These are phyloP conservation scores for Nephila pilipes DNA, from an alignment of 1,140 invertebrate species.

Conservation along the genomic window DNA sequence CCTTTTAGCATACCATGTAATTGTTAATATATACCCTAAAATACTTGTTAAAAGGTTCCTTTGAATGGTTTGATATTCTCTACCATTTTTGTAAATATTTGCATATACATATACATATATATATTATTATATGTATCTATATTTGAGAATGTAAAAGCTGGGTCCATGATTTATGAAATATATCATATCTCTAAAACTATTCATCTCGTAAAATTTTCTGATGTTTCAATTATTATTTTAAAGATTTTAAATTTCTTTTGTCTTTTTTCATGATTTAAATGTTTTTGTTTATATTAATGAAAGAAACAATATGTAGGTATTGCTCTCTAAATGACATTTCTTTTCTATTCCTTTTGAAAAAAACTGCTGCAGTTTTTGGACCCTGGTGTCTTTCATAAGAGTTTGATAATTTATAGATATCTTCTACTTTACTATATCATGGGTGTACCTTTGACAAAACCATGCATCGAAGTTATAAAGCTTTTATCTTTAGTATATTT, in stretches of 20 bases:
- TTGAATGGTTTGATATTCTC: conserved; percentile 57
- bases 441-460: conserved; percentile 42
- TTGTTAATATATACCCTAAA: conserved; percentile 46
- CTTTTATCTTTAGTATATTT: conserved; percentile 57
- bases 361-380: neutral
- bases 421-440: conserved; percentile 22
- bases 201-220: neutral
- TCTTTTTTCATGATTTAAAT: too few species aligned
- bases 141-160: conserved; percentile 43
- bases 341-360: neutral
- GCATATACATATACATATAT: conserved; percentile 52
- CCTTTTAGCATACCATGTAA: conserved; percentile 33
- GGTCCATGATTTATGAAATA: conserved; percentile 58
- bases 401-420: conserved; percentile 24
- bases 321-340: neutral
- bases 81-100: conserved; percentile 67
- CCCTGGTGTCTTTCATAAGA: conserved; percentile 4
- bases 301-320: neutral
- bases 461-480: conserved; percentile 58
- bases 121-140: conserved; percentile 51
- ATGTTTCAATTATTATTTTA: neutral
- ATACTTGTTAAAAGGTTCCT: conserved; percentile 60
- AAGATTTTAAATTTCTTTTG: neutral
- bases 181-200: conserved; percentile 32
- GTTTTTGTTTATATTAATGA: neutral